Evolutionary conservation across 2,797 vertebrate genomes (phyloP).

Genomic region (Garrulus glandarius): DNA sequence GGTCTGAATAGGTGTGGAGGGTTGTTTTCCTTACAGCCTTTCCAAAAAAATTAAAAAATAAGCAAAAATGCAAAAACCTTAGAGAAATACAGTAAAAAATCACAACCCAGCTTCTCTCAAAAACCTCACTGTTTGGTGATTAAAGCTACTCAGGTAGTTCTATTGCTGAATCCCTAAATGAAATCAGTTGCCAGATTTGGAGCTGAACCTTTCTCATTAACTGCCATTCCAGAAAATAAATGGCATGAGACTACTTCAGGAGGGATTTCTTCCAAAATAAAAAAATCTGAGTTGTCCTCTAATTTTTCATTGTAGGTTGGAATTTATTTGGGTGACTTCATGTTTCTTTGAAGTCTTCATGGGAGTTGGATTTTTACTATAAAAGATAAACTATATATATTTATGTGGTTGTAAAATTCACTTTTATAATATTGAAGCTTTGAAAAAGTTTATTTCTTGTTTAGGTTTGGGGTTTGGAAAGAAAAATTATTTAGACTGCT

Average conservation of each 20-base stretch:
- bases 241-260: neutral
- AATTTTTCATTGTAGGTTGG: neutral
- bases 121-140: neutral
- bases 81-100: neutral
- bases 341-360: neutral
- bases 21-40: neutral
- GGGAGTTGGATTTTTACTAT: neutral
- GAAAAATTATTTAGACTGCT: neutral
- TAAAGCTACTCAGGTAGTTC: neutral
- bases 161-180: neutral
- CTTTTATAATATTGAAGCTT: neutral
- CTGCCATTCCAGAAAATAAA: neutral
- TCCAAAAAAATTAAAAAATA: neutral
- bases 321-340: neutral
- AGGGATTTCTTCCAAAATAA: neutral
- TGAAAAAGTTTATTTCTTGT: neutral
- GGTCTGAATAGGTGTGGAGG: neutral
- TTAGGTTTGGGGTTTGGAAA: neutral
- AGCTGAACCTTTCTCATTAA: neutral
- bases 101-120: neutral
- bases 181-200: neutral
- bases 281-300: neutral
- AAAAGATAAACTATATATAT: neutral
- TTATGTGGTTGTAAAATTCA: neutral
- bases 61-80: neutral